These are phyloP conservation scores for Stenolophus ochropezus DNA, from an alignment of 2,888 invertebrate genomes.

Conservation along the genomic window DNA sequence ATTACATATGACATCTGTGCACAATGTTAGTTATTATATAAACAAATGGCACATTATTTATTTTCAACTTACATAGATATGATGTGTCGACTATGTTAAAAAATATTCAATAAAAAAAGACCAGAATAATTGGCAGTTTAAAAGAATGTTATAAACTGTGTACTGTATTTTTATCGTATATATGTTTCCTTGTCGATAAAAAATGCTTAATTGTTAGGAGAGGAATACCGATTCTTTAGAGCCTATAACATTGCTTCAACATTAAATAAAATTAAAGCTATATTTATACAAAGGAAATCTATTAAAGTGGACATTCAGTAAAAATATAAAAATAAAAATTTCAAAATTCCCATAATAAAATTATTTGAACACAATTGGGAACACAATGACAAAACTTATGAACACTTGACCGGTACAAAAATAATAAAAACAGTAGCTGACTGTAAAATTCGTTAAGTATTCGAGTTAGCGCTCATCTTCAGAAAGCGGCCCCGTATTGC, in stretches of 20 bases:
- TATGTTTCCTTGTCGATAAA: constrained; percentile 1
- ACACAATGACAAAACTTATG: constrained; percentile 54
- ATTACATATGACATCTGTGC: constrained; percentile 39
- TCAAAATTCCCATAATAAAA: constrained; percentile 49
- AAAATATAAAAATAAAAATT: constrained; percentile 52
- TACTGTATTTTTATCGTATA: constrained; percentile 49
- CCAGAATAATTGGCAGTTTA: constrained; percentile 71
- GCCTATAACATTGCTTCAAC: constrained; percentile 58
- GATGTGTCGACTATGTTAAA: constrained; percentile 57
- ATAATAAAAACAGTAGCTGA: constrained; percentile 39
- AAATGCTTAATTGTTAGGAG: constrained; percentile 6
- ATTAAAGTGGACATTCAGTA: constrained; percentile 46
- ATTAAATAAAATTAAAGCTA: constrained; percentile 60
- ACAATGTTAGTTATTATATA: constrained; percentile 47
- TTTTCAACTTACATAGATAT: constrained; percentile 67
- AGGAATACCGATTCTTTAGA: background rate
- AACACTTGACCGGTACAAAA: constrained; percentile 59
- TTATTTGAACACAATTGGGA: constrained; percentile 59
- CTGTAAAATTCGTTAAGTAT: constrained; percentile 55
- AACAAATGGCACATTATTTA: constrained; percentile 70
- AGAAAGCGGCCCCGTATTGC: constrained; percentile 63
- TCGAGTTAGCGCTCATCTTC: constrained; percentile 63
- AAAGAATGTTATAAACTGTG: constrained; percentile 61
- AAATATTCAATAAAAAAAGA: constrained; percentile 66
- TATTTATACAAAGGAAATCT: constrained; percentile 55